Percentiles rank a stretch among this genome's conserved stretches.
These are phyloP conservation scores for Onychostoma macrolepis DNA, from an alignment of 2,113 vertebrate genomes.

Conservation along the genomic window DNA sequence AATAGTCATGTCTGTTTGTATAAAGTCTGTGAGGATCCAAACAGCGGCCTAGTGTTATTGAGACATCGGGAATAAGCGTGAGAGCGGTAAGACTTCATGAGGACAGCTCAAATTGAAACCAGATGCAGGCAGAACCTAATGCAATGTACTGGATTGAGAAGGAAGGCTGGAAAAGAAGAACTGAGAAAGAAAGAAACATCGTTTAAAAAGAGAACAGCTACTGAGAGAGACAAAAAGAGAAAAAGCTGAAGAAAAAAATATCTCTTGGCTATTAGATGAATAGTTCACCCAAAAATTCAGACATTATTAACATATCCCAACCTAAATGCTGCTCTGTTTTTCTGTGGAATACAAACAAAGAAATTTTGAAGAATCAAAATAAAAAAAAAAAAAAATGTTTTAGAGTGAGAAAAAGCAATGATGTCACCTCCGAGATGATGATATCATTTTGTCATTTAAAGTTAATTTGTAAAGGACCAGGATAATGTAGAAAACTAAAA, in stretches of 20 bases:
- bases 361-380: not conserved
- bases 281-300: not conserved
- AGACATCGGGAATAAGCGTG: not conserved
- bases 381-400: no score
- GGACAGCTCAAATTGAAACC: conserved; percentile 70
- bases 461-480: no score
- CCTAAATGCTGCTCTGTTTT: not conserved
- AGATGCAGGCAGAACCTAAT: conserved; percentile 68
- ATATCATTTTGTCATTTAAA: no score
- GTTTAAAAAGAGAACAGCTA: not conserved
- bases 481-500: no score
- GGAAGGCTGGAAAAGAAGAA: not conserved
- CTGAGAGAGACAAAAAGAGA: not conserved
- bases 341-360: not conserved
- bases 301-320: not conserved
- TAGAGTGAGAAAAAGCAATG: no score
- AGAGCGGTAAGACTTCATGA: conserved; percentile 24
- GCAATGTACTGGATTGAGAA: conserved; percentile 12
- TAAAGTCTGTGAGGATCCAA: conserved; percentile 61
- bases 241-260: not conserved
- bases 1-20: conserved; percentile 54
- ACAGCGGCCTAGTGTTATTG: conserved; percentile 42
- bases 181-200: not conserved
- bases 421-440: no score
- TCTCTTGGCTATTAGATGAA: not conserved